Base-by-base conservation (phyloP, 1,140 invertebrate species). In the Drosophila arawakana region DNA sequence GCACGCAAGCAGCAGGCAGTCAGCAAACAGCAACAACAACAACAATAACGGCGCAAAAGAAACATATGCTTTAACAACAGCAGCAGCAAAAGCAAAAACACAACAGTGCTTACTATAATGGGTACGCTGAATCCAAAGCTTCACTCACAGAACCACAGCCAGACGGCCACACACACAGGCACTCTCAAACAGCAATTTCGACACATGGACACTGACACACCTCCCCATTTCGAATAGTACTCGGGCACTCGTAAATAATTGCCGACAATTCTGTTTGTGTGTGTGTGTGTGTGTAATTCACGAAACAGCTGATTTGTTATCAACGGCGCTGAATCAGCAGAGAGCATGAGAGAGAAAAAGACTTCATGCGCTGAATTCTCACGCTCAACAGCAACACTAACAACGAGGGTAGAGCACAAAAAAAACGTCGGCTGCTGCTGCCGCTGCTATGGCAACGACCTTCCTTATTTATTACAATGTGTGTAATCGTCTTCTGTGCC, bases 391-490 rank as follows among this genome's bases (percentile, higher is more conserved):
- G 58, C 65, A 54, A 50, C 43, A 69, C 57, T 9, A 68, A 72
- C 74, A 80, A 73, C 62, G 75, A 67, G 52, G 54, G 59, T 61
- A 46, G 18, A 57, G 35, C 13, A 37, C 25, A 63, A 59, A n/a
- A 76, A n/a, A 46, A 80, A 77, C 80, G 66, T 50, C 82, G 63
- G n/a, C 35, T 13, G 62, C 62, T 66, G 63, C 52, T 66, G 63
- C 78, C 78, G 80, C 80, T 90, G 88, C 82, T 91, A 90, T 91
- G 88, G 90, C 90, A 91, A 91, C 90, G 90, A 91, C 90, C 90
- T 91, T 91, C 90, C 90, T 90, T 89, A 89, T 89, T 89, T 89
- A 89, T 89, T 89, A 89, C 84, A 89, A 89, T 89, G 84, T 89
- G 75, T 89, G 80, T 89, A 84, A 84, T 77, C 65, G 76, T 68